These are phyloP conservation scores for Pithys albifrons DNA, from an alignment of 2,113 vertebrate genomes.

Conservation along the genomic window DNA sequence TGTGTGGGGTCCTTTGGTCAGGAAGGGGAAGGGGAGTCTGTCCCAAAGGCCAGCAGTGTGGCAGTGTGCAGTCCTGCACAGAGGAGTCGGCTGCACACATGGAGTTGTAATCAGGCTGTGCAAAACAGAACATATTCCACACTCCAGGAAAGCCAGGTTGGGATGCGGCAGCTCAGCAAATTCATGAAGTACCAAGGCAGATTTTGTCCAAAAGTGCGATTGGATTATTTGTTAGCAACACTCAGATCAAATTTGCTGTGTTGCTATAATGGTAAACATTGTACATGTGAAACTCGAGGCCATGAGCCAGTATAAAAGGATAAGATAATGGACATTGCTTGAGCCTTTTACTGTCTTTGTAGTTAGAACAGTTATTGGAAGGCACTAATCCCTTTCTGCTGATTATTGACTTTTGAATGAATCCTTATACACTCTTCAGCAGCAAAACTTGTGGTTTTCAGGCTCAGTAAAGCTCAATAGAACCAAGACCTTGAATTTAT, in stretches of 20 bases:
- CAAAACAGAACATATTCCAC: neutral
- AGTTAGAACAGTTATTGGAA: slow-evolving; percentile 13
- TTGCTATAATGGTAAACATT: neutral
- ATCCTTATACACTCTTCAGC: neutral
- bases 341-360: slow-evolving; percentile 10
- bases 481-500: slow-evolving; percentile 31
- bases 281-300: neutral
- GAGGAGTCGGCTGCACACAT: neutral
- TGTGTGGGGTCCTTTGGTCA: neutral
- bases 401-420: slow-evolving; percentile 12
- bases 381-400: slow-evolving; percentile 37
- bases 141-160: neutral
- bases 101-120: neutral
- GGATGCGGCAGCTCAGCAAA: neutral
- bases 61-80: no score
- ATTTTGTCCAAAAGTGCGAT: neutral
- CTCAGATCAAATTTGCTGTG: neutral
- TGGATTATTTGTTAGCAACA: neutral
- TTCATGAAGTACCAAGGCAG: neutral
- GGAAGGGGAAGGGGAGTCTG: neutral
- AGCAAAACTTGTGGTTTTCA: slow-evolving; percentile 29
- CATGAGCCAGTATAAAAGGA: neutral
- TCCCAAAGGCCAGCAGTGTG: neutral
- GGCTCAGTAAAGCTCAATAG: slow-evolving; percentile 33
- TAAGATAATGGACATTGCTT: slow-evolving; percentile 14